phyloP scores from a whole-genome alignment of 2,888 invertebrate species.

The Melinaea marsaeus region DNA sequence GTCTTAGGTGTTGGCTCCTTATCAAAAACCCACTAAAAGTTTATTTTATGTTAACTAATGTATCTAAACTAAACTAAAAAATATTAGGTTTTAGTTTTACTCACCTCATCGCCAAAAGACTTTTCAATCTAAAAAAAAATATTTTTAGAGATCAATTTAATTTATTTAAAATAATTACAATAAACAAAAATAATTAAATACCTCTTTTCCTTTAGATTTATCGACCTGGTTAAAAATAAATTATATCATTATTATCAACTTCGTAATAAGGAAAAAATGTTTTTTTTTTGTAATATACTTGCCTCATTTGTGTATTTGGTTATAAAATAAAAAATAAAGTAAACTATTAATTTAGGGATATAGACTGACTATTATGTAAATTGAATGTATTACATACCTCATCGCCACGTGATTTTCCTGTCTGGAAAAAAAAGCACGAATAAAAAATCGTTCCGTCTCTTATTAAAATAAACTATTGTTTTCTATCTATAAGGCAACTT shows the following conservation, averaged over 20 bases:
- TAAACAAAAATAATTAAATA: not conserved
- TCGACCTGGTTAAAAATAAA: slow-evolving; percentile 1
- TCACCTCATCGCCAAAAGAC: slow-evolving; percentile 36
- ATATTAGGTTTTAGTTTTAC: slow-evolving; percentile 1
- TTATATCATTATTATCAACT: not conserved
- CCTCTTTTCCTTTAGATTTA: slow-evolving; percentile 3
- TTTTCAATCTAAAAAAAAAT: slow-evolving; percentile 47
- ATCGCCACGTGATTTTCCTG: slow-evolving; percentile 59
- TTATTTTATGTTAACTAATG: slow-evolving; percentile 7
- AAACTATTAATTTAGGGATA: not conserved
- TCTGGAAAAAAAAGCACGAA: slow-evolving; percentile 41
- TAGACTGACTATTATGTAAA: not conserved
- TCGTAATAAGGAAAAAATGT: not conserved
- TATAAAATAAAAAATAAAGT: slow-evolving; percentile 7
- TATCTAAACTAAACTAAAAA: not conserved
- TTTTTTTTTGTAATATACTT: not conserved
- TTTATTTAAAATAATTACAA: not conserved
- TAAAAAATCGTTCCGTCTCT: no score
- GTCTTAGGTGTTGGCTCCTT: slow-evolving; percentile 33
- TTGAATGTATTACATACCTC: slow-evolving; percentile 42
- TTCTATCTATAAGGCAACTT: no score
- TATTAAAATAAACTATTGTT: no score
- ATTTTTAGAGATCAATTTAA: not conserved
- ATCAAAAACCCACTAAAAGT: slow-evolving; percentile 41
- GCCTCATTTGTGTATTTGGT: slow-evolving; percentile 17